Percentiles rank a stretch among this genome's conserved stretches.
Evolutionary conservation across 2,113 vertebrate genomes (phyloP).

Genomic region (Mohoua ochrocephala): DNA sequence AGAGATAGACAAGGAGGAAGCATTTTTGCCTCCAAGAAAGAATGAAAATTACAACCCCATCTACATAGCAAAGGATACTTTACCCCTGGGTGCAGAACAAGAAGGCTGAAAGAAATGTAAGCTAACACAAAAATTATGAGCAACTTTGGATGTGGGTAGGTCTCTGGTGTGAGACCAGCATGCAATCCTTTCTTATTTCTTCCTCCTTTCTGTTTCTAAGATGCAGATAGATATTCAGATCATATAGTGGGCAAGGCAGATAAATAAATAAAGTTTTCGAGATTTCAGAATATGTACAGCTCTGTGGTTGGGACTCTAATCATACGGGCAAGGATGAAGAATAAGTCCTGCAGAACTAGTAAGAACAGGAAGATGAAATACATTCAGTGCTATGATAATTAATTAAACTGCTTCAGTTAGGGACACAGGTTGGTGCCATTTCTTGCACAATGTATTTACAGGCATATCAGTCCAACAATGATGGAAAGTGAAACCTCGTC

Average conservation of each 20-base stretch:
- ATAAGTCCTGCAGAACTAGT: neutral
- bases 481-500: neutral
- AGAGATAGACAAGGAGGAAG: constrained; percentile 34
- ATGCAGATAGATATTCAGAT: neutral
- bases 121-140: constrained; percentile 36
- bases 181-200: constrained; percentile 5
- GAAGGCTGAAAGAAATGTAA: constrained; percentile 1
- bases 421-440: neutral
- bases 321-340: neutral
- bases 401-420: neutral
- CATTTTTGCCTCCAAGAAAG: constrained; percentile 57
- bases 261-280: constrained; percentile 12
- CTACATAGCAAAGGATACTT: constrained; percentile 61
- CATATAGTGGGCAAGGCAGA: neutral
- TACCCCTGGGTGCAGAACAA: constrained; percentile 20
- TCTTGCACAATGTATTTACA: neutral
- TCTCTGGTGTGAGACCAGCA: neutral
- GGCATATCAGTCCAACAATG: neutral
- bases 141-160: neutral
- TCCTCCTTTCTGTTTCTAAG: constrained; percentile 9
- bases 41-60: constrained; percentile 64
- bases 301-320: neutral
- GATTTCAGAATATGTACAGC: neutral
- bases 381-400: neutral
- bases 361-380: neutral